phyloP scores from a whole-genome alignment of 2,888 invertebrate genomes.

The Zygaena filipendulae region DNA sequence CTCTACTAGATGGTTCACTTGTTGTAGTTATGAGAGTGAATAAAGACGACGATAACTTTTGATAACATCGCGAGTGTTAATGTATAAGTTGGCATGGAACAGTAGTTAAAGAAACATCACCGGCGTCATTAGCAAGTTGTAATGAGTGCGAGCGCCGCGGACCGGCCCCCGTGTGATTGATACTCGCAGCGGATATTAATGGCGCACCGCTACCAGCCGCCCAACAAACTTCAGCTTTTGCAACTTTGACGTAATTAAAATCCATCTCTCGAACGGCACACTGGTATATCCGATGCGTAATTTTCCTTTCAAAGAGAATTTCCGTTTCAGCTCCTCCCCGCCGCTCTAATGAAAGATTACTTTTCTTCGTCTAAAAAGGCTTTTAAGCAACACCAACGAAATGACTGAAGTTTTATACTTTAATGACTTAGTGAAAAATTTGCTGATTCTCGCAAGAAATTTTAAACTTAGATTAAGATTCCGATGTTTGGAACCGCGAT shows the following conservation, averaged over 20 bases:
- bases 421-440: slow-evolving; percentile 69
- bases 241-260: slow-evolving; percentile 66
- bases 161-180: slow-evolving; percentile 20
- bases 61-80: too few species aligned
- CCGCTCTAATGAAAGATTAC: slow-evolving; percentile 67
- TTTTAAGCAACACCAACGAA: slow-evolving; percentile 67
- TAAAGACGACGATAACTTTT: too few species aligned
- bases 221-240: slow-evolving; percentile 34
- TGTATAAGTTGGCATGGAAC: too few species aligned
- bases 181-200: slow-evolving; percentile 25
- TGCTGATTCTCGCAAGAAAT: slow-evolving; percentile 63
- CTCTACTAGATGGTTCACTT: too few species aligned
- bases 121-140: slow-evolving; percentile 34
- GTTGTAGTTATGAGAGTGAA: too few species aligned
- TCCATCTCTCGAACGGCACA: slow-evolving; percentile 54
- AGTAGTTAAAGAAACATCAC: too few species aligned
- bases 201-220: slow-evolving; percentile 17
- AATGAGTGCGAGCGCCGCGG: slow-evolving; percentile 20
- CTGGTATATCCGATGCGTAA: slow-evolving; percentile 61
- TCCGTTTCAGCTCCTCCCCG: slow-evolving; percentile 64
- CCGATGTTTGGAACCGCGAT: slow-evolving; percentile 58
- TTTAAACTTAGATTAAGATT: slow-evolving; percentile 70
- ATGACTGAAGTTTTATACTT: slow-evolving; percentile 69
- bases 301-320: slow-evolving; percentile 68
- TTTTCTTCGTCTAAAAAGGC: slow-evolving; percentile 67